A percentile compares a stretch with the other conserved stretches of the same genome.
These are phyloP conservation scores for Drosophila ustulata DNA, from an alignment of 2,888 invertebrate species.

Conservation along the genomic window DNA sequence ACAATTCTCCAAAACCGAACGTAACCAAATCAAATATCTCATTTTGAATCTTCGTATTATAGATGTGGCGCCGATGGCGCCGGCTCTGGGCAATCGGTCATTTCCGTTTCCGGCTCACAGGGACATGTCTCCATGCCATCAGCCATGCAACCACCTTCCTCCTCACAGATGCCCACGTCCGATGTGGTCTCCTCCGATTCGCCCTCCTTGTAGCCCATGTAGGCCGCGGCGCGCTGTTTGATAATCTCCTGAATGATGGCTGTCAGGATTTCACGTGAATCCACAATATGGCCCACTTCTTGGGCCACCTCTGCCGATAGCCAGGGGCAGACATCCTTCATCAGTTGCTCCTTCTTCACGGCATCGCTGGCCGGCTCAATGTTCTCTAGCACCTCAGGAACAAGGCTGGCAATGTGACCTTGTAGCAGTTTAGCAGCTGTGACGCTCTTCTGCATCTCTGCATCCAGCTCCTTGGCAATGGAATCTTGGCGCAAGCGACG, in stretches of 20 bases:
- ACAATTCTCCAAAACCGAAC: conserved; percentile 31
- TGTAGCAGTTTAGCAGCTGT: conserved; percentile 93
- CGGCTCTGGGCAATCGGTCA: conserved; percentile 54
- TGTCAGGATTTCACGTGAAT: conserved; percentile 92
- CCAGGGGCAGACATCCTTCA: conserved; percentile 91
- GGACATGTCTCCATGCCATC: conserved; percentile 66
- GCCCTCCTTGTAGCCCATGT: conserved; percentile 79
- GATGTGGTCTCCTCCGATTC: conserved; percentile 40
- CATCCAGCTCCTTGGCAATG: conserved; percentile 88
- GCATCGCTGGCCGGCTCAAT: conserved; percentile 86
- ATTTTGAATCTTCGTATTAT: conserved; percentile 28
- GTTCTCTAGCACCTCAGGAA: conserved; percentile 93
- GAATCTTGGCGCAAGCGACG: conserved; percentile 90
- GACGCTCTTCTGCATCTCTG: conserved; percentile 92
- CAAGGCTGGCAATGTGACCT: conserved; percentile 93
- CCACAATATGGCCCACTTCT: conserved; percentile 92
- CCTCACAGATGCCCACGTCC: conserved; percentile 59
- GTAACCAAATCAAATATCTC: conserved; percentile 49
- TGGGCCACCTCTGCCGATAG: conserved; percentile 92
- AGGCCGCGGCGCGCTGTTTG: conserved; percentile 88
- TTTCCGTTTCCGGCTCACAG: conserved; percentile 64
- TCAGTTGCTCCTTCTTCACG: conserved; percentile 87
- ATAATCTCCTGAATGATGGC: conserved; percentile 92
- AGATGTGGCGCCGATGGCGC: conserved; percentile 53
- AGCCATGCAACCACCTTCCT: conserved; percentile 66